A percentile compares a stretch with the other conserved stretches of the same genome.
Conservation (phyloP, 1,140 invertebrate genomes). For the Choristoneura fumiferana region DNA sequence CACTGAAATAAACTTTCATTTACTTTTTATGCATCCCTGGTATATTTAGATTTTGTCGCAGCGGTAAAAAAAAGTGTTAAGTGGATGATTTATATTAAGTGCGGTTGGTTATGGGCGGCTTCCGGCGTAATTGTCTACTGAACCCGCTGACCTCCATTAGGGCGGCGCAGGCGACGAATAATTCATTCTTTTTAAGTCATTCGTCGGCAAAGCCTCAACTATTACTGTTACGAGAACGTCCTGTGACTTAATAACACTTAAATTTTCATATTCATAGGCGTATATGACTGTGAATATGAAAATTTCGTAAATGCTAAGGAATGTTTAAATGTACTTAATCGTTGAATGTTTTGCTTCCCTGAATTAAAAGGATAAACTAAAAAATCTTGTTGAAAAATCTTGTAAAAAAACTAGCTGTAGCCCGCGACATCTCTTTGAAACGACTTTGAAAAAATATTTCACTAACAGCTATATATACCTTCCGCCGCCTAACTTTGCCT, state of each 20-base stretch:
- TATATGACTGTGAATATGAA: too few species aligned
- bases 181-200: constrained; percentile 13
- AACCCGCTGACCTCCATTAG: constrained; percentile 28
- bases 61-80: constrained; percentile 71
- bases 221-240: background rate
- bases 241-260: background rate
- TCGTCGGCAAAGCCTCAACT: background rate
- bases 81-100: constrained; percentile 76
- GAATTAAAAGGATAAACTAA: too few species aligned
- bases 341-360: too few species aligned
- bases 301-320: too few species aligned
- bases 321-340: too few species aligned
- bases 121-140: constrained; percentile 67
- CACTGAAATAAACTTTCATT: constrained; percentile 61
- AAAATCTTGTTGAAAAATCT: background rate
- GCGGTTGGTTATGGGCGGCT: constrained; percentile 55
- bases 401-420: constrained; percentile 11
- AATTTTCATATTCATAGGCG: too few species aligned
- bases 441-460: too few species aligned
- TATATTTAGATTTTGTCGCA: constrained; percentile 73
- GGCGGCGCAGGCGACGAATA: background rate
- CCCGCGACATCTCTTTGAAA: too few species aligned
- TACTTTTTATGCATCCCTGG: constrained; percentile 66
- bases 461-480: too few species aligned
- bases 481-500: too few species aligned